Base-by-base conservation (phyloP, 1,140 invertebrate species). In the Conus betulinus region DNA sequence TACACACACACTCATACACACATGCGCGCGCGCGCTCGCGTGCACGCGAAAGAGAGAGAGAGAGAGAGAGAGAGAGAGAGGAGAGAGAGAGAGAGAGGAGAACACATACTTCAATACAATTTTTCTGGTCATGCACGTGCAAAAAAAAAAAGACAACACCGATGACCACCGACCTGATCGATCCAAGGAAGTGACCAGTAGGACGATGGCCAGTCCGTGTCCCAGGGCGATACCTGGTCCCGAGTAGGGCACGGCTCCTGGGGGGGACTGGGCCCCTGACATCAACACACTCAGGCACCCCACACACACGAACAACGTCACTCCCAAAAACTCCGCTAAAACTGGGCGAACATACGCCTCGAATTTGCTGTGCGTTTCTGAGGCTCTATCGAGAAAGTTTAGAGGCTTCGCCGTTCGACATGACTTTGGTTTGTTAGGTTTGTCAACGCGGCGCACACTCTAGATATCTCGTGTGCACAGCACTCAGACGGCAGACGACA, bases 121-220 rank as follows among this genome's bases (percentile, higher is more conserved):
- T 15, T 71, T n/a, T 17, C 15, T 2, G 63, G n/a, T 15, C n/a
- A 17, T 71, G 39, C 39, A 39, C 39, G 39, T 39, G 39, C 39
- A 39, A 39, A 39, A 57, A n/a, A n/a, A n/a, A 57, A 60, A 60
- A 15, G 57, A 11, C 57, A 11, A 4, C 57, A 60, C 8, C 55
- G 17, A 83, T 23, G n/a, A 27, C 23, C 53, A 88, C 91, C 84
- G 89, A 94, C 94, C 94, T 94, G 87, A 95, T 92, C 53, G 91
- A 82, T 10, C 94, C 94, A 52, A 86, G 20, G 91, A 91, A 8
- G 90, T 89, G 39, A 94, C 91, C 4, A 95, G 90, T 5, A 95
- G 83, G 6, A 92, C 92, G 81, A 95, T 94, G 51, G 92, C 90
- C 13, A 95, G 84, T 63, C 94, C 94, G 87, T 94, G 94, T 25